A percentile compares a stretch with the other conserved stretches of the same genome.
Evolutionary conservation across 23 tunicate genomes (phyloP).

Genomic region (Diplosoma virens): DNA sequence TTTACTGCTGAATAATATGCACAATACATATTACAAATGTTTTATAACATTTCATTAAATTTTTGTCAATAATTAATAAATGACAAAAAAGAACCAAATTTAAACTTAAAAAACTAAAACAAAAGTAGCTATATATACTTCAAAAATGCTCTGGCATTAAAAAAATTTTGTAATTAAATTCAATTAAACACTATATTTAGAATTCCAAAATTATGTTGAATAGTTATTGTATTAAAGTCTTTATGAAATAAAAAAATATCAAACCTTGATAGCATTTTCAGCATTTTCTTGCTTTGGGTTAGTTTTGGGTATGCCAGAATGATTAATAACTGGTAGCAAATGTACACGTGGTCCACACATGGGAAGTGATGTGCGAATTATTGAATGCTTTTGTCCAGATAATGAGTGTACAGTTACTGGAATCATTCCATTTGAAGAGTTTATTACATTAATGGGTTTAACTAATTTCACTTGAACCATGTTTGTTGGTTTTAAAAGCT

Average conservation of each 20-base stretch:
- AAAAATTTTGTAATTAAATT: not conserved
- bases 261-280: not conserved
- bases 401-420: constrained; percentile 10
- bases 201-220: not conserved
- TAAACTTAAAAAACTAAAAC: no score
- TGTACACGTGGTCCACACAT: not conserved
- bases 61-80: no score
- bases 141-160: no score
- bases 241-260: no score
- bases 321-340: not conserved
- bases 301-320: not conserved
- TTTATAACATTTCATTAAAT: no score
- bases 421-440: not conserved
- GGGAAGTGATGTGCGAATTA: not conserved
- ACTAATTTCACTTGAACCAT: not conserved
- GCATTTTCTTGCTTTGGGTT: not conserved
- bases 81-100: no score
- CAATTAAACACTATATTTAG: not conserved
- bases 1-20: no score
- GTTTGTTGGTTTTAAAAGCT: not conserved
- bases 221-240: no score
- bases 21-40: no score
- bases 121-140: no score
- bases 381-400: constrained; percentile 18
- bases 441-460: not conserved